Evolutionary conservation across 2,888 invertebrate genomes (phyloP), one percentile per base, ranked within the genome.

Genomic region (Glyphotaelius pellucidus): DNA sequence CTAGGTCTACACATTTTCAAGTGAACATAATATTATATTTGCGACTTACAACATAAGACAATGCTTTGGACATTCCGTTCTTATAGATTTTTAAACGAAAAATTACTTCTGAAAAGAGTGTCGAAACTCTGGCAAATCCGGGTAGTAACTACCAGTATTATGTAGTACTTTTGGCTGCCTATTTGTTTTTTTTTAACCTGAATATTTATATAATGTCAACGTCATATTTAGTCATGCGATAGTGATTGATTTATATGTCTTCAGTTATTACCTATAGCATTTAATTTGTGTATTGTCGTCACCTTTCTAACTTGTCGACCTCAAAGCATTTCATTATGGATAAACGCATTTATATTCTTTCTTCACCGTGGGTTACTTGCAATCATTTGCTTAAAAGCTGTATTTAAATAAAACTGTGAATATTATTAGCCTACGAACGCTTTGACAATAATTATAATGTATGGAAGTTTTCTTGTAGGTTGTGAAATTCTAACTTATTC

Each of bases 251-350:
- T 67, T 67, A 25, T 67, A n/a, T 67, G 25, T 67, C 25, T n/a
- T 67, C 25, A n/a, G n/a, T 25, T 67, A 67, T 67, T 67, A 67
- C 67, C 67, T 67, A 9, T 25, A 67, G 67, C 67, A 67, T 67
- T 67, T 67, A 67, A 25, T 67, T 67, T 67, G 67, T n/a, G n/a
- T 67, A 67, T 67, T 67, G 67, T 67, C 67, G 67, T 67, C 67
- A 67, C 67, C 67, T 67, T 67, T 67, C 67, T 67, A 67, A 67
- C 67, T 67, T 67, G 67, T 67, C 67, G 67, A 67, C 67, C 67
- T 67, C 67, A 67, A 67, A 67, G 67, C 67, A 67, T 67, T 67
- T 67, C 67, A 67, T 67, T 67, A 67, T n/a, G 67, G 67, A 67
- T 67, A 67, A 67, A 67, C 67, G 67, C 67, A 67, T 67, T 67